These are phyloP conservation scores for Orthosia cruda DNA, from an alignment of 2,888 invertebrate genomes.

Conservation along the genomic window DNA sequence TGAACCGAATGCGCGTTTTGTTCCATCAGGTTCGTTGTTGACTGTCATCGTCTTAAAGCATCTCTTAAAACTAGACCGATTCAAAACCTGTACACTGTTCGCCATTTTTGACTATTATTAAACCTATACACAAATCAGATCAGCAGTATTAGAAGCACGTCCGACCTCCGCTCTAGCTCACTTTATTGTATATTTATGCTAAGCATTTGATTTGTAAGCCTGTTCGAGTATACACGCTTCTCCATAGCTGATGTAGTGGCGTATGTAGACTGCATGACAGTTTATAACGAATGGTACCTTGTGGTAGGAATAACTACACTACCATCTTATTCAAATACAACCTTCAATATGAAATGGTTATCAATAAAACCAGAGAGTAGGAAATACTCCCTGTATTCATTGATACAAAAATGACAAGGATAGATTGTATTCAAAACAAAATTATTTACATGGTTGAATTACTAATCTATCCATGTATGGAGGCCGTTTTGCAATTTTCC, in stretches of 20 bases:
- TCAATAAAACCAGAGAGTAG: too few relatives aligned
- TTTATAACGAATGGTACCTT: conserved; percentile 22
- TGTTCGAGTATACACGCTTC: conserved; percentile 23
- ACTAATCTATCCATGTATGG: too few relatives aligned
- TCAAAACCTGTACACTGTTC: neutral
- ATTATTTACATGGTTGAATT: too few relatives aligned
- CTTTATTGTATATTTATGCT: conserved; percentile 77
- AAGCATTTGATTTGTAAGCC: conserved; percentile 77
- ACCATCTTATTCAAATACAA: neutral
- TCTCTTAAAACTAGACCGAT: neutral
- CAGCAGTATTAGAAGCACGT: conserved; percentile 69
- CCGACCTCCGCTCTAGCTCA: conserved; percentile 54
- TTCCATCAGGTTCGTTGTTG: too few relatives aligned
- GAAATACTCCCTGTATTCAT: too few relatives aligned
- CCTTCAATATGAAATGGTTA: neutral
- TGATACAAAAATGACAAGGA: too few relatives aligned
- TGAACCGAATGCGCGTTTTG: too few relatives aligned
- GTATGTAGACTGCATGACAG: neutral
- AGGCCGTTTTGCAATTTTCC: too few relatives aligned
- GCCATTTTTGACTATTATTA: conserved; percentile 60
- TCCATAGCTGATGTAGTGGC: conserved; percentile 10
- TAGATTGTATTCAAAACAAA: too few relatives aligned
- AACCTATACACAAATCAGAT: conserved; percentile 52
- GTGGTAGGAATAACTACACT: conserved; percentile 4
- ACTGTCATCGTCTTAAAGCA: too few relatives aligned